Evolutionary conservation across 2,797 vertebrate genomes (phyloP).

Genomic region (Phoxinus dragarum): DNA sequence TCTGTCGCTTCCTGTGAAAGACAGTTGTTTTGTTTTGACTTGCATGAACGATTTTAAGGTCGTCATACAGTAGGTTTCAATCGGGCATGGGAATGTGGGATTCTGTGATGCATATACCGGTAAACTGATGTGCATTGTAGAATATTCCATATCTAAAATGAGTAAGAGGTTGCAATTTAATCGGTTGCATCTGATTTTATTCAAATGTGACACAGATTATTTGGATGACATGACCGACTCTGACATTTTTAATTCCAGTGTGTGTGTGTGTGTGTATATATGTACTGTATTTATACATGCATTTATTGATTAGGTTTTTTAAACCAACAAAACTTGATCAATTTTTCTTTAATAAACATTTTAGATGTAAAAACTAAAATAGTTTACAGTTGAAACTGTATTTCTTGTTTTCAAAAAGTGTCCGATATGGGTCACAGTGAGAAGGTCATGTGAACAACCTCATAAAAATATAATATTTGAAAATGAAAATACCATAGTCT

Average conservation of each 20-base stretch:
- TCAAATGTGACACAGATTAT: not conserved
- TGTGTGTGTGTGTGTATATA: too few relatives aligned
- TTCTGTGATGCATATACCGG: not conserved
- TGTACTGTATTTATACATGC: not conserved
- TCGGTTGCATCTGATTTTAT: not conserved
- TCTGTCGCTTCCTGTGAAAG: conserved; percentile 33
- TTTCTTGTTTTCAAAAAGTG: not conserved
- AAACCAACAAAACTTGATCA: not conserved
- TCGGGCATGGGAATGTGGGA: not conserved
- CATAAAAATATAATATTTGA: not conserved
- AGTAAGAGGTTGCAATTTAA: not conserved
- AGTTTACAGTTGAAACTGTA: not conserved
- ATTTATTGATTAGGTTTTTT: not conserved
- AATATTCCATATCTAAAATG: not conserved
- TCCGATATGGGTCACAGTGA: conserved; percentile 5
- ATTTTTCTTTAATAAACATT: too few relatives aligned
- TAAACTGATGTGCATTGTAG: not conserved
- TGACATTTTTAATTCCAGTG: not conserved
- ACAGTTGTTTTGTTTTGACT: conserved; percentile 48
- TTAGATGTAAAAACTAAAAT: not conserved
- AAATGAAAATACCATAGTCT: not conserved
- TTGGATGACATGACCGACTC: not conserved
- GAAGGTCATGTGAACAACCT: conserved; percentile 14
- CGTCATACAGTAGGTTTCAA: conserved; percentile 15
- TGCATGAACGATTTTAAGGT: not conserved